Conservation (phyloP, 2,113 vertebrate genomes). For the Oreochromis aureus region DNA sequence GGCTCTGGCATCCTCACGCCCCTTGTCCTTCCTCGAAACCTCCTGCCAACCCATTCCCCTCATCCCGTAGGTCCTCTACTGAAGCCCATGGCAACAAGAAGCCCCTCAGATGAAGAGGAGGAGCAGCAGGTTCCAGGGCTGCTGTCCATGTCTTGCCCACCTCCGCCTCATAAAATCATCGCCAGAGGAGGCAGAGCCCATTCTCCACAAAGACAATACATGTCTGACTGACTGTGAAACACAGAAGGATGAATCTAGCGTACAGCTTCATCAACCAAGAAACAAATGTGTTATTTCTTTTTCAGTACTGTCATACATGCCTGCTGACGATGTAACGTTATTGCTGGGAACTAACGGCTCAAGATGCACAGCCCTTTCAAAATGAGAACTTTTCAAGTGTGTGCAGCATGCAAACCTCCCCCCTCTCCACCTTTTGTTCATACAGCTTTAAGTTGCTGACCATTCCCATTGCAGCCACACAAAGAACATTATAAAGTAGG, state of each 20-base stretch:
- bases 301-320: not conserved
- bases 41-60: constrained; percentile 24
- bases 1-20: constrained; percentile 39
- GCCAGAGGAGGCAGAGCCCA: not conserved
- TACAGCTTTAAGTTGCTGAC: not conserved
- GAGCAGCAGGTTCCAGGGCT: constrained; percentile 65
- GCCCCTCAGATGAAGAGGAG: constrained; percentile 61
- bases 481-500: not conserved
- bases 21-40: constrained; percentile 36
- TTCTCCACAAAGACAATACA: constrained; percentile 21
- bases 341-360: not conserved
- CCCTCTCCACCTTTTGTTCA: not conserved
- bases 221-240: not conserved
- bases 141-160: not conserved
- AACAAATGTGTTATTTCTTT: not conserved
- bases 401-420: not conserved
- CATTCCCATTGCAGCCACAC: not conserved
- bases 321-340: not conserved
- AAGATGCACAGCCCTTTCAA: not conserved
- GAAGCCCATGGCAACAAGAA: not conserved
- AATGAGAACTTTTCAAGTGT: not conserved
- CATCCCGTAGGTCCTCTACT: constrained; percentile 16
- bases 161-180: constrained; percentile 74
- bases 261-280: not conserved
- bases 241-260: not conserved